Conservation (phyloP, 2,888 invertebrate species). For the Xestoiulus laeticollis region DNA sequence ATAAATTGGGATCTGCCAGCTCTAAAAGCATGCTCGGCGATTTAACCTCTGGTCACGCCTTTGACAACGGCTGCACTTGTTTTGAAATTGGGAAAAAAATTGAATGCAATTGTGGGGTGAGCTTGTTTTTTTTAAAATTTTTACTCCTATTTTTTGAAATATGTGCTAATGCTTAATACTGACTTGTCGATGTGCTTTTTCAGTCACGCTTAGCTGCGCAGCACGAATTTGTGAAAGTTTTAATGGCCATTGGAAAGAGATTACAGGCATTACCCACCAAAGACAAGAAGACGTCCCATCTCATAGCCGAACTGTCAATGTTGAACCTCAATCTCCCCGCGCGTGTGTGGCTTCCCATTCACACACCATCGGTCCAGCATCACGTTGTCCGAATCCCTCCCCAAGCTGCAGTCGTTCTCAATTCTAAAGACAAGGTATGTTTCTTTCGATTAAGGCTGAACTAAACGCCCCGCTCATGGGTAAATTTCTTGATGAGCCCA, state of each 20-base stretch:
- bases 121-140: constrained; percentile 59
- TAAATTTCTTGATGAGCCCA: too few relatives aligned
- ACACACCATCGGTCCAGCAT: constrained; percentile 79
- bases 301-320: constrained; percentile 91
- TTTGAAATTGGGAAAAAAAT: constrained; percentile 81
- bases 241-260: constrained; percentile 85
- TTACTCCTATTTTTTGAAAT: neutral
- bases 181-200: constrained; percentile 56
- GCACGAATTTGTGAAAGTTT: constrained; percentile 84
- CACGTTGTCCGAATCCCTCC: constrained; percentile 96
- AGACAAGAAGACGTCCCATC: constrained; percentile 89
- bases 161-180: neutral
- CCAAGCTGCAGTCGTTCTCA: constrained; percentile 96
- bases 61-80: constrained; percentile 95
- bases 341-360: constrained; percentile 95
- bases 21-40: constrained; percentile 74
- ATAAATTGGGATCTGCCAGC: constrained; percentile 51
- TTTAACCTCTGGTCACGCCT: constrained; percentile 91
- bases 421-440: constrained; percentile 93
- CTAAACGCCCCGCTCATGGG: too few relatives aligned
- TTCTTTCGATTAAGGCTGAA: neutral
- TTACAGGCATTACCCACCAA: constrained; percentile 83
- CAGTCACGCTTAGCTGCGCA: constrained; percentile 83
- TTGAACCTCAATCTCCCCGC: constrained; percentile 97
- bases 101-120: constrained; percentile 79